Conservation (phyloP, 2,113 vertebrate genomes). For the Canis aureus region DNA sequence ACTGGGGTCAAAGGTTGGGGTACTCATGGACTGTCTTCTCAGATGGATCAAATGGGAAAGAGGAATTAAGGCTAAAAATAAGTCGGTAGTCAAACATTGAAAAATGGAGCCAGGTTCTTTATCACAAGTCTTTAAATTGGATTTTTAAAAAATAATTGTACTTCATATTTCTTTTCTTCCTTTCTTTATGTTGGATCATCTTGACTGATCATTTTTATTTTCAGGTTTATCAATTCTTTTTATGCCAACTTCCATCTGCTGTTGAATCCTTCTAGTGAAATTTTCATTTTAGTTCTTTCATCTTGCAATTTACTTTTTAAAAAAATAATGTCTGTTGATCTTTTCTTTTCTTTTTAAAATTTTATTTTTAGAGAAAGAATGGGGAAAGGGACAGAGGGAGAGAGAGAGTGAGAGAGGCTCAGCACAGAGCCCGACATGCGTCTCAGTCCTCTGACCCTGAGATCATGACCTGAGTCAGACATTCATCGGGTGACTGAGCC, state of each 20-base stretch:
- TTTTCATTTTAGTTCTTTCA: constrained; percentile 57
- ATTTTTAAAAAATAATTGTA: neutral
- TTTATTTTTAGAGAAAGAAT: neutral
- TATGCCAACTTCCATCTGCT: neutral
- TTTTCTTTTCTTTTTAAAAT: neutral
- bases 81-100: neutral
- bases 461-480: neutral
- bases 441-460: neutral
- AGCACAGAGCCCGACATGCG: too few relatives aligned
- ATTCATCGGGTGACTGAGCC: neutral
- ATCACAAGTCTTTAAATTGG: neutral
- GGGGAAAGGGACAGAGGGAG: neutral
- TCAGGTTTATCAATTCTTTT: neutral
- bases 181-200: constrained; percentile 15
- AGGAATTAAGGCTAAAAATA: neutral
- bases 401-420: neutral
- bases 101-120: neutral
- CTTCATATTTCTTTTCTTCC: neutral
- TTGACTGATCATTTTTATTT: neutral
- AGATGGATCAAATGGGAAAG: neutral
- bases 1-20: neutral
- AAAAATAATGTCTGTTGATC: neutral
- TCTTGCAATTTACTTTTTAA: neutral
- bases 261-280: neutral
- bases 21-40: neutral